Evolutionary conservation across 2,797 vertebrate genomes (phyloP), one percentile per base, ranked within the genome.

Genomic region (Chromobotia macracanthus): DNA sequence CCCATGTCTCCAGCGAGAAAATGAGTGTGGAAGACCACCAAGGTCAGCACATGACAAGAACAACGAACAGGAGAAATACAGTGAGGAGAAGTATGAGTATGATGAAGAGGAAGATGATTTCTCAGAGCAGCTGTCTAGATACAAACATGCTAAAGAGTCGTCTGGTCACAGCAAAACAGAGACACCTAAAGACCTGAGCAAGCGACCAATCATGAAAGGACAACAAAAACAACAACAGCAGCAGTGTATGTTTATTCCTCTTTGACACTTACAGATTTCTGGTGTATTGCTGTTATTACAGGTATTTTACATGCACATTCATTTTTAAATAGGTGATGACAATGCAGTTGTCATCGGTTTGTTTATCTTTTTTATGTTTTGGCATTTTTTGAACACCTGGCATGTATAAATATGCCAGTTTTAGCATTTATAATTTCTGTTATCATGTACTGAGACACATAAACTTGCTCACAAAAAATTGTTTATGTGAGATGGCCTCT

Each of bases 51-150:
- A 93, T 23, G 95, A 93, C 86, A 98, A 95, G 88, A 96, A 89
- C 89, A 93, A 92, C 61, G 96, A 98, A 0, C 96, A 95, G 79
- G 95, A 96, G 35, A 96, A 95, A 86, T 97, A 95, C 86, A 95
- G 95, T 41, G 95, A 96, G 95, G 96, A 11, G 95, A 96, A 95
- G 86, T 97, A 96, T 4, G 95, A 96, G 76, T 95, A 97, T 31
- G 96, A 95, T 23, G 95, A 96, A 3, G 95, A 95, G 55, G 95
- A 97, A 61, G 95, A 97, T 70, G 96, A 98, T 85, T 99, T 96
- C 84, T 93, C 93, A 11, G 95, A 95, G 10, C 95, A 96, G 72
- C 89, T 95, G 85, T 95, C 95, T 10, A 96, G 97, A 51, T 98
- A 97, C 87, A 93, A 94, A 72, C 95, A 94, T 87, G 88, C 94